Percentiles rank a stretch among this genome's conserved stretches.
Conservation (phyloP, 92 coral and sea anemone genomes). For the Porites rus region DNA sequence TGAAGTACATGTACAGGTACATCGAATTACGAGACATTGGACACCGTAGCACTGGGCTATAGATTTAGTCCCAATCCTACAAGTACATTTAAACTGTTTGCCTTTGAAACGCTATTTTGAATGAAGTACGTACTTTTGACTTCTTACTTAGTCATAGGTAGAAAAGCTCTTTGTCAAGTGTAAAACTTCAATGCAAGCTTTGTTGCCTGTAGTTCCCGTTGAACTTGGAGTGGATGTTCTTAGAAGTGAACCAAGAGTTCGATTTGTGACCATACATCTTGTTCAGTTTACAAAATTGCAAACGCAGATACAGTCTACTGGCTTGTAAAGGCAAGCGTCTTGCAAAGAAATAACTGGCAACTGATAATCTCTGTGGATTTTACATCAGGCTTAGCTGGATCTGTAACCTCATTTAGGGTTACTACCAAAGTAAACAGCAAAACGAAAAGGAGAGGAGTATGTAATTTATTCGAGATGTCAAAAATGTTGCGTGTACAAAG, state of each 20-base stretch:
- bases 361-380: constrained; percentile 56
- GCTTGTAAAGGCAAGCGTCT: constrained; percentile 76
- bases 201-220: constrained; percentile 55
- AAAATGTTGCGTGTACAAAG: too few species aligned
- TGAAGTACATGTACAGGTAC: not conserved
- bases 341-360: constrained; percentile 71
- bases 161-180: too few species aligned
- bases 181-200: not conserved
- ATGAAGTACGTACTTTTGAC: too few species aligned
- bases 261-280: constrained; percentile 65
- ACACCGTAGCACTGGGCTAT: too few species aligned
- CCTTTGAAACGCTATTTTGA: too few species aligned
- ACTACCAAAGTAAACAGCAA: constrained; percentile 44
- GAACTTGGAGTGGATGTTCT: constrained; percentile 42
- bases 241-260: constrained; percentile 36
- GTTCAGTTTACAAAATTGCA: constrained; percentile 73
- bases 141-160: too few species aligned
- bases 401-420: constrained; percentile 37
- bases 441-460: constrained; percentile 10
- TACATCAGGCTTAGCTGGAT: constrained; percentile 28
- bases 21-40: not conserved
- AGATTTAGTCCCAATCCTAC: too few species aligned
- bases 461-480: not conserved
- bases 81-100: too few species aligned
- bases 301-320: constrained; percentile 76